Conservation (phyloP, 1,140 invertebrate species). For the Belonocnema kinseyi region DNA sequence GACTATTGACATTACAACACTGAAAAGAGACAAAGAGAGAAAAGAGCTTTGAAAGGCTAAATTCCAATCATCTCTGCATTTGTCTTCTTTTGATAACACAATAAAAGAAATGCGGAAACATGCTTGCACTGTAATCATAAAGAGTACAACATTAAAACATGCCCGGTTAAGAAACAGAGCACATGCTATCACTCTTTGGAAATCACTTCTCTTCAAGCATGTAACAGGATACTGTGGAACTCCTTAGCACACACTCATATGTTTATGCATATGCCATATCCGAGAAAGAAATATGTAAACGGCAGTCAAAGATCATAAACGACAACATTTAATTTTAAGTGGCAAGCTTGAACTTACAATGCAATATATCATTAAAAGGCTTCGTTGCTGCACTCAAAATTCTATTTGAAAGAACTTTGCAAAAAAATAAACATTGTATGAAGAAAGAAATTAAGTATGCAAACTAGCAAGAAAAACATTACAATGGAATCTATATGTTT, state of each 20-base stretch:
- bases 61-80: not conserved
- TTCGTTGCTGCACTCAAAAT: not conserved
- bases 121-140: conserved; percentile 28
- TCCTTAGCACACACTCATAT: not conserved
- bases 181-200: conserved; percentile 5
- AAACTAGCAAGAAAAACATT: too few species aligned
- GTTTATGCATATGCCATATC: not conserved
- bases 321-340: conserved; percentile 21
- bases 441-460: too few species aligned
- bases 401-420: too few species aligned
- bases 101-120: conserved; percentile 27
- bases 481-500: too few species aligned
- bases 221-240: conserved; percentile 21
- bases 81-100: conserved; percentile 8
- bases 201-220: conserved; percentile 2
- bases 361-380: not conserved
- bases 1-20: not conserved
- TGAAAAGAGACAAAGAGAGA: not conserved
- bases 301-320: conserved; percentile 16
- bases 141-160: conserved; percentile 29
- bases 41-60: not conserved
- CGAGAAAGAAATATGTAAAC: conserved; percentile 14
- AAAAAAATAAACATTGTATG: too few species aligned
- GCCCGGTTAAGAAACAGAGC: conserved; percentile 10
- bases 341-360: not conserved